Evolutionary conservation across 64 coral and sea anemone genomes (phyloP), one percentile per base, ranked within the genome.

Genomic region (Orbicella faveolata): DNA sequence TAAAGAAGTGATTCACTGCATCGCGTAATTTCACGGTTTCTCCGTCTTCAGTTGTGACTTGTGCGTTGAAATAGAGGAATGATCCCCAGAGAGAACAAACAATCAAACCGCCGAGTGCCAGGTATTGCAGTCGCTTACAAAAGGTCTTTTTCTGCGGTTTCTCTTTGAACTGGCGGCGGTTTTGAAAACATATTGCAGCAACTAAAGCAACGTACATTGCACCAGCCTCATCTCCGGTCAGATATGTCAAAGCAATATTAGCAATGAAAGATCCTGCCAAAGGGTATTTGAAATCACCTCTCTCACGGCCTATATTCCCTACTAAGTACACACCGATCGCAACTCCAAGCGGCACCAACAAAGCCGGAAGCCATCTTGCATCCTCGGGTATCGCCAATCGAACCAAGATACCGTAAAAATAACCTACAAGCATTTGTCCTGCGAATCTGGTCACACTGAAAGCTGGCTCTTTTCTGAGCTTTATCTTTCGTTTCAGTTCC

Each of bases 361-460:
- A 30, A 17, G 84, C 80, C 9, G 93, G 74, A 8, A 37, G 69
- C 97, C 94, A 96, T 52, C 80, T 96, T 12, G 94, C 86, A n/a
- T 79, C 73, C n/a, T 96, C 97, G 20, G 97, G 97, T 73, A 99
- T 96, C 35, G 97, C 97, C 10, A 99, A 53, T 63, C 97, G 88
- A 70, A 91, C 88, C 3, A 99, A 83, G 63, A 99, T 96, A 7
- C 97, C 97, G 79, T 99, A 99, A 74, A 99, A 99, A 87, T 93
- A 96, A 2, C 97, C 97, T 1, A 99, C 97, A 4, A 99, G 69
- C 97, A 99, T 99, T 88, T 99, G 97, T 2, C 97, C 97, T 35
- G 94, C 79, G 44, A 99, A 99, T 86, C 97, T 87, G 18, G 94
- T 89, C 3, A 93, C 89, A 74, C 91, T 99, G 64, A 99, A 99